phyloP scores from a whole-genome alignment of 53 echinoderm and acorn worm genomes.

The Arbacia lixula region DNA sequence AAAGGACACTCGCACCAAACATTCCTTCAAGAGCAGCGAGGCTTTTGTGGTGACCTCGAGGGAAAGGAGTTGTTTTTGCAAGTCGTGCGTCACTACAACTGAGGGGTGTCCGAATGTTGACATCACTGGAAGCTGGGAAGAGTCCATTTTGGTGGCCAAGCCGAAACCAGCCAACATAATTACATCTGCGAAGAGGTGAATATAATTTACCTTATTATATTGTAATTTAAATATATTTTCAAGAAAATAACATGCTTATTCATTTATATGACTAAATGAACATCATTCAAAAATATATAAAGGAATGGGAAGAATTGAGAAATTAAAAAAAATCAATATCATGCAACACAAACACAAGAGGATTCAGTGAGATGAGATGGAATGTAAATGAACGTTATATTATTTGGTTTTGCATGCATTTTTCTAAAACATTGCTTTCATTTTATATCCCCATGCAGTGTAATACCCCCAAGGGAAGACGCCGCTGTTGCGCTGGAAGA shows the following conservation, averaged over 20 bases:
- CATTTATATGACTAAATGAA: not conserved
- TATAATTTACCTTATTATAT: not conserved
- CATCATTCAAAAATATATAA: not conserved
- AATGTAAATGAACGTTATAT: constrained; percentile 15
- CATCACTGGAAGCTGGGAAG: constrained; percentile 19
- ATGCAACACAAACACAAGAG: not conserved
- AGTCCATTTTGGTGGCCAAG: constrained; percentile 5
- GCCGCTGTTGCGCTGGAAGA: constrained; percentile 1
- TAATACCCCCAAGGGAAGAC: constrained; percentile 3
- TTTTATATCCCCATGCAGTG: constrained; percentile 12
- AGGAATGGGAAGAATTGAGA: constrained; percentile 10
- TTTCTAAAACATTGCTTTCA: constrained; percentile 2
- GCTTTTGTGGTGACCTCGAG: constrained; percentile 3
- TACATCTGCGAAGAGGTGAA: constrained; percentile 9
- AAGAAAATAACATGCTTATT: not conserved
- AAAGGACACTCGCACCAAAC: not conserved
- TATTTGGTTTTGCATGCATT: constrained; percentile 14
- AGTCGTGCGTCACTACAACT: constrained; percentile 9
- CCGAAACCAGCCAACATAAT: not conserved
- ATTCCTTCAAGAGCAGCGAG: constrained; percentile 7
- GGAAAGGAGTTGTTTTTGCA: constrained; percentile 14
- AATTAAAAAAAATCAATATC: constrained; percentile 5
- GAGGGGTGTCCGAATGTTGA: constrained; percentile 1
- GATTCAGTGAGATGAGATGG: constrained; percentile 4
- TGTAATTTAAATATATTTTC: not conserved